Evolutionary conservation across 2,113 vertebrate species (phyloP).

Genomic region (Mustelus asterias): DNA sequence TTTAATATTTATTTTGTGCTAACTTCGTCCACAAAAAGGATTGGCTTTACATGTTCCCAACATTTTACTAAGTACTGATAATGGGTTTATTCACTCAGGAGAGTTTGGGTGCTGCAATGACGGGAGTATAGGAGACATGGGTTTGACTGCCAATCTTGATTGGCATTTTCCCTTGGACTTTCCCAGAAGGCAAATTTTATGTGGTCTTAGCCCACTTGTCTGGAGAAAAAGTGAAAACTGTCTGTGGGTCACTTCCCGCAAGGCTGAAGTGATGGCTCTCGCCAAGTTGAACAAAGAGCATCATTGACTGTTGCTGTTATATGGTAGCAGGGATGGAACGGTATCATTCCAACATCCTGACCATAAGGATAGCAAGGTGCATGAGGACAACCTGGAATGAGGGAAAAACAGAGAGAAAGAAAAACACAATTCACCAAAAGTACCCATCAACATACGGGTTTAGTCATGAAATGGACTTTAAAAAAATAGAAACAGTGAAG

Average conservation of each 20-base stretch:
- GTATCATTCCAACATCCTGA: background rate
- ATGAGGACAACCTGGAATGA: background rate
- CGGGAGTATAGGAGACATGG: background rate
- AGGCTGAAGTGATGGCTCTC: conserved; percentile 9
- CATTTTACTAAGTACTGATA: conserved; percentile 1
- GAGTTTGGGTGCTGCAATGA: background rate
- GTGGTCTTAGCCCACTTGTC: background rate
- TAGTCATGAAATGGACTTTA: conserved; percentile 21
- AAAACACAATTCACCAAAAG: conserved; percentile 8
- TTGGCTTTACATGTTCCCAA: background rate
- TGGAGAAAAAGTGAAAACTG: conserved; percentile 18
- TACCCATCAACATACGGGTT: conserved; percentile 1
- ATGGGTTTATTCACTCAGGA: background rate
- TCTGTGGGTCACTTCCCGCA: conserved; percentile 14
- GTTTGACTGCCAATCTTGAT: background rate
- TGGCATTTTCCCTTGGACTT: conserved; percentile 24
- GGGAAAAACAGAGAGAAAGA: background rate
- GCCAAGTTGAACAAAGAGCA: conserved; percentile 23
- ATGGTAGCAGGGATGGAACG: background rate
- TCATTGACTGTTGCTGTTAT: conserved; percentile 25
- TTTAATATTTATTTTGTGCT: background rate
- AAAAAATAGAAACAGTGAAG: background rate
- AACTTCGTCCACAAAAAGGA: background rate
- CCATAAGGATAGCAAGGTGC: background rate
- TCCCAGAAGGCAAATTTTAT: background rate